These are phyloP conservation scores for Melieria picta DNA, from an alignment of 2,888 invertebrate genomes.

Conservation along the genomic window DNA sequence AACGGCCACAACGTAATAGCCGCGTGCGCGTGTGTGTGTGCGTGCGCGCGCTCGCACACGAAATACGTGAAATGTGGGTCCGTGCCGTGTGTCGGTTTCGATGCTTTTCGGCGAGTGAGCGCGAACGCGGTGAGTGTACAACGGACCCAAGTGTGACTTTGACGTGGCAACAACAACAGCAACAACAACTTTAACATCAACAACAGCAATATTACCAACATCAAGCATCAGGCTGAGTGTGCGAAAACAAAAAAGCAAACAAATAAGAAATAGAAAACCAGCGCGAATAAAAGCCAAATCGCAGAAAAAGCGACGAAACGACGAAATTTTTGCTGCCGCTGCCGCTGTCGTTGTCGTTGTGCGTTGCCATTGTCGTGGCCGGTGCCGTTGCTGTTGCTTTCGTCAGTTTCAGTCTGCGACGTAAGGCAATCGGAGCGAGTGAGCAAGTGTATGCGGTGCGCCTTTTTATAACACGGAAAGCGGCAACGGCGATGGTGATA, in stretches of 20 bases:
- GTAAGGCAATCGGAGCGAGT: constrained; percentile 32
- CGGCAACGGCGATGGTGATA: not conserved
- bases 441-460: constrained; percentile 22
- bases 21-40: not conserved
- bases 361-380: constrained; percentile 7
- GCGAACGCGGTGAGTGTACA: not conserved
- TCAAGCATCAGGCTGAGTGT: not conserved
- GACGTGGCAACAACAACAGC: constrained; percentile 6
- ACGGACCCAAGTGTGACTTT: not conserved
- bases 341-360: constrained; percentile 22
- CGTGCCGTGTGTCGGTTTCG: not conserved
- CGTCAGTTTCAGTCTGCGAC: constrained; percentile 33
- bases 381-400: constrained; percentile 25
- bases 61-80: not conserved
- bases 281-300: not conserved
- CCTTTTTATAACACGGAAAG: not conserved
- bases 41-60: not conserved
- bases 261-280: constrained; percentile 3
- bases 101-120: not conserved
- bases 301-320: constrained; percentile 5
- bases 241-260: not conserved
- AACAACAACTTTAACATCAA: not conserved
- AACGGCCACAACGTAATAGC: too few relatives aligned
- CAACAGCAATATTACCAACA: too few relatives aligned
- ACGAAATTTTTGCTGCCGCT: constrained; percentile 19